Evolutionary conservation across 2,797 vertebrate species (phyloP), one percentile per base, ranked within the genome.

Genomic region (Leucoraja ocellata): DNA sequence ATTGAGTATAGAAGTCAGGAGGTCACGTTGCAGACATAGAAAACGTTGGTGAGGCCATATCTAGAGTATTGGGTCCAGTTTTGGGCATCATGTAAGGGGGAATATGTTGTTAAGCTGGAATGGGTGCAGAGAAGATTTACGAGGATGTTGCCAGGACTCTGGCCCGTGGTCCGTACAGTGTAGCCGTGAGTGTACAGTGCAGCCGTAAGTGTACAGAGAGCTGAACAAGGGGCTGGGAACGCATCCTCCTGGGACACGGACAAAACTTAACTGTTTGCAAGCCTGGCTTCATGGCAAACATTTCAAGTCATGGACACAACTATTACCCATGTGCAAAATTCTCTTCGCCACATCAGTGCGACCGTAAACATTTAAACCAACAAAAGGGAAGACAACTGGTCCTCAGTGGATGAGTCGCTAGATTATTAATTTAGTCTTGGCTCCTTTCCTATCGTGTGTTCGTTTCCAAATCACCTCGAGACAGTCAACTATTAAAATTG

Each of bases 231-330:
- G 46, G 46, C 46, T 46, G 46, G 2, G 46, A 46, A 32, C 91
- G 46, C 16, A 77, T 83, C n/a, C 90, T 92, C 65, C 76, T 68
- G 23, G 54, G 10, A 94, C 93, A 93, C 93, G 16, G 78, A 94
- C 32, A 93, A 95, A 94, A 74, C 91, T 46, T n/a, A 93, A 86
- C 83, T 90, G 90, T 92, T 92, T 92, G 71, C 71, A 83, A 94
- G 91, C 78, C 73, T 71, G 68, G 93, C 71, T 80, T 86, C 80
- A 93, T 74, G 88, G 93, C 79, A 93, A 93, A 93, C 93, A 93
- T 92, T 92, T 92, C 90, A 81, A 92, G 71, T 78, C 61, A 91
- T 39, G 77, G 76, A 91, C 84, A 92, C 90, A 46, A 93, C 54
- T 93, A 46, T 79, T 68, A 86, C 0, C 61, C 65, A 91, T 93